Base-by-base conservation (phyloP, 1,140 invertebrate genomes). In the Adoxophyes honmai region DNA sequence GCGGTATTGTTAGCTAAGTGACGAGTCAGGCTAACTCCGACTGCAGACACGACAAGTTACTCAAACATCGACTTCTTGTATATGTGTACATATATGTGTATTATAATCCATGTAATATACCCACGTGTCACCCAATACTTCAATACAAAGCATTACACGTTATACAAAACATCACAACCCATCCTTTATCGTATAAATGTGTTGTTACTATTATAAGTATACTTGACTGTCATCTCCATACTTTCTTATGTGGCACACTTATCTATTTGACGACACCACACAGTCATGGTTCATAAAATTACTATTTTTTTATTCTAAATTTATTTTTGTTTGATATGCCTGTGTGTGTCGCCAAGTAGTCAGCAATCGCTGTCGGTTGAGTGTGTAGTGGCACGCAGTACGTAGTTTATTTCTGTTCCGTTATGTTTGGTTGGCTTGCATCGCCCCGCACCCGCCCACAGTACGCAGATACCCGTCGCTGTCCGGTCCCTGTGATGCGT, bases 391-490 rank as follows among this genome's bases (percentile, higher is more conserved):
- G 58, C 62, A 64, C 62, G 62, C 62, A 55, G 55, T 62, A 57
- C 18, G 37, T 62, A 62, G 60, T 62, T 59, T 28, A 28, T 73
- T 67, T 44, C 52, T 70, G 59, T 64, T 52, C 11, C 37, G 52
- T 61, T 52, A 39, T 60, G 55, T 74, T 71, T 68, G 61, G 60
- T 69, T 68, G 38, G 66, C 69, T 75, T 75, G 76, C 72, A 69
- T 70, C 56, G 61, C 64, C 63, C 68, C 57, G 52, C 61, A 55
- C 61, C 55, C 35, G 34, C 16, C 64, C 56, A 52, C 62, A 61
- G 21, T 28, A 28, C 21, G 21, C 21, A 28, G 21, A 28, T n/a
- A n/a, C 21, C 21, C 21, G 21, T 28, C 21, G 21, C 21, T 28
- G 21, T 28, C 21, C 21, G 21, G 21, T 54, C 38, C 55, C 36